These are phyloP conservation scores for Arion vulgaris DNA, from an alignment of 1,140 invertebrate genomes.

Conservation along the genomic window DNA sequence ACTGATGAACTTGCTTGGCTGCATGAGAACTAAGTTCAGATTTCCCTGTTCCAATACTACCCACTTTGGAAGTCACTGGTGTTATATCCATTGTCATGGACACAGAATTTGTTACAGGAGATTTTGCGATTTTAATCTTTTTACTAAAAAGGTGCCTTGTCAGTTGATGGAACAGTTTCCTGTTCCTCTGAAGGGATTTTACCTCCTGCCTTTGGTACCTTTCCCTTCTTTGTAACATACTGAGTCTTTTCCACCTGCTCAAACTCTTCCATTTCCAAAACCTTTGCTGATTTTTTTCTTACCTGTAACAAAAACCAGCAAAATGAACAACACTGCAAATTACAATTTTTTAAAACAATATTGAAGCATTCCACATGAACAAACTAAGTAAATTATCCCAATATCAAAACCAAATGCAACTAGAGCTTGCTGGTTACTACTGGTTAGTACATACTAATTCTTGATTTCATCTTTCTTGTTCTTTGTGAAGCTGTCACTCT, in stretches of 20 bases:
- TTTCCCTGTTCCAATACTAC: background rate
- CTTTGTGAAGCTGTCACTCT: too few species aligned
- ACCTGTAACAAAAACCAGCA: slow-evolving; percentile 71
- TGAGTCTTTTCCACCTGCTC: slow-evolving; percentile 82
- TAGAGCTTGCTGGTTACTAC: too few species aligned
- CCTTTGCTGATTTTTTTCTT: slow-evolving; percentile 93
- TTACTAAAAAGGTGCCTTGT: slow-evolving; percentile 22
- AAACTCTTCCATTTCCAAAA: slow-evolving; percentile 85
- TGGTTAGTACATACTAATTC: too few species aligned
- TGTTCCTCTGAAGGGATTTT: background rate
- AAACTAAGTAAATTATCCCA: too few species aligned
- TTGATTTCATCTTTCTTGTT: too few species aligned
- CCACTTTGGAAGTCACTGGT: background rate
- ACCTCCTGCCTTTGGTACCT: slow-evolving; percentile 38
- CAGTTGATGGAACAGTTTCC: background rate
- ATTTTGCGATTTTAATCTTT: slow-evolving; percentile 19
- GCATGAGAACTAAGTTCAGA: background rate
- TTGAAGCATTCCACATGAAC: background rate
- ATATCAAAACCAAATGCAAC: too few species aligned
- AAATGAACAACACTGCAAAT: too few species aligned
- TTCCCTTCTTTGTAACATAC: slow-evolving; percentile 52
- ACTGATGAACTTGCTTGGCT: slow-evolving; percentile 1
- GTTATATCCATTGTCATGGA: background rate
- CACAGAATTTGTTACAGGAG: background rate
- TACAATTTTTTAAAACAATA: background rate